Percentiles rank a stretch among this genome's conserved stretches.
Conservation (phyloP, 2,797 vertebrate genomes). For the Scleropages formosus region DNA sequence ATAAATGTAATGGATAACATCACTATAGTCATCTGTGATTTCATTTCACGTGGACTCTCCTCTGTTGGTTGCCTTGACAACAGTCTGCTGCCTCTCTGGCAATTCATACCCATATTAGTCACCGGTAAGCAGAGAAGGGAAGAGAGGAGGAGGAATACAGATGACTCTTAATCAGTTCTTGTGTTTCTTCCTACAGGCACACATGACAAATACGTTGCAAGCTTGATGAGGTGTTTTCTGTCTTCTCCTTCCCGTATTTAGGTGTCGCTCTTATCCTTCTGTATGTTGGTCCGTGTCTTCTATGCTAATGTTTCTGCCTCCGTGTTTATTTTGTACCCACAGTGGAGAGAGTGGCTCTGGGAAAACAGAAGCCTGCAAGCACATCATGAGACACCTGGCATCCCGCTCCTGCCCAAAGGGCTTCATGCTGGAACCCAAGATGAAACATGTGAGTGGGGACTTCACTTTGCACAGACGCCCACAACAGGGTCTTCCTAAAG, state of each 20-base stretch:
- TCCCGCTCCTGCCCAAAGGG: slow-evolving; percentile 73
- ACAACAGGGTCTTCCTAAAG: no score
- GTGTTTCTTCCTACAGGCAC: not conserved
- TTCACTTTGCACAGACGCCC: not conserved
- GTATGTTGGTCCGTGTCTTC: not conserved
- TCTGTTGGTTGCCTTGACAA: not conserved
- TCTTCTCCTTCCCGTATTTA: not conserved
- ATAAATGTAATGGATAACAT: no score
- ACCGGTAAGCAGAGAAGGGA: no score
- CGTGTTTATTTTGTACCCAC: slow-evolving; percentile 35
- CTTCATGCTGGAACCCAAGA: slow-evolving; percentile 73
- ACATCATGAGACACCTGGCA: slow-evolving; percentile 84
- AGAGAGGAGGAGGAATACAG: no score
- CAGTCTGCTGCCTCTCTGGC: no score
- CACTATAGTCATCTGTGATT: no score
- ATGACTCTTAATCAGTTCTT: no score
- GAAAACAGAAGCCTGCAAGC: slow-evolving; percentile 86
- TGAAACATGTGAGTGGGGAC: slow-evolving; percentile 82
- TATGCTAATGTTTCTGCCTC: not conserved
- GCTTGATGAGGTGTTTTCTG: not conserved
- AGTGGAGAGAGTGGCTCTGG: slow-evolving; percentile 95
- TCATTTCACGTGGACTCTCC: not conserved
- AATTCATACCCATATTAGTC: no score
- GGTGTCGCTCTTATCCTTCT: no score
- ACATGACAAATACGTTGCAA: not conserved